phyloP scores from a whole-genome alignment of 2,888 invertebrate species.

The Drosophila fungiperda region DNA sequence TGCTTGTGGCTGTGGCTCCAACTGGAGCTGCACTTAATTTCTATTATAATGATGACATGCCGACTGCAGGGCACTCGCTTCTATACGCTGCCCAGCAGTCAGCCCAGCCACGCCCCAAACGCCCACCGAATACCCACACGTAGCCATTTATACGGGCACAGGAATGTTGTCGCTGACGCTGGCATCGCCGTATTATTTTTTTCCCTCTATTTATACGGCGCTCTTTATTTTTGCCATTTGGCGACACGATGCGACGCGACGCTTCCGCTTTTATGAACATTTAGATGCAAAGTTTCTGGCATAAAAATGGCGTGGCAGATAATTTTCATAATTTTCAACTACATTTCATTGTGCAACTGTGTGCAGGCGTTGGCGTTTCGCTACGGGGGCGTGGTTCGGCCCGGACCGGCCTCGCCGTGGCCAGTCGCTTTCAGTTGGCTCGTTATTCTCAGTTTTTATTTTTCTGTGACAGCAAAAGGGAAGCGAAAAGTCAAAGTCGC shows the following conservation, averaged over 20 bases:
- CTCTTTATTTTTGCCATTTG: constrained; percentile 56
- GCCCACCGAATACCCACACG: constrained; percentile 36
- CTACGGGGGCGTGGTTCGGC: constrained; percentile 51
- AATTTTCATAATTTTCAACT: constrained; percentile 81
- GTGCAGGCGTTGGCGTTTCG: constrained; percentile 60
- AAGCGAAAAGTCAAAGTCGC: constrained; percentile 68
- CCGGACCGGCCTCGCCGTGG: constrained; percentile 6
- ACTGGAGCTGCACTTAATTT: constrained; percentile 72
- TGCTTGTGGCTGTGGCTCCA: constrained; percentile 20
- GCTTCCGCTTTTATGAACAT: constrained; percentile 79
- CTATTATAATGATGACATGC: constrained; percentile 77
- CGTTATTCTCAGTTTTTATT: constrained; percentile 75
- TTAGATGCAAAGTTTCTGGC: constrained; percentile 81
- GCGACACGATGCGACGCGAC: constrained; percentile 65
- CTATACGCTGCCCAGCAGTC: constrained; percentile 26
- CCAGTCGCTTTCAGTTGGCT: constrained; percentile 55
- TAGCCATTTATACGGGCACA: constrained; percentile 22
- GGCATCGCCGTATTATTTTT: constrained; percentile 29
- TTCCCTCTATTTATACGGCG: constrained; percentile 10
- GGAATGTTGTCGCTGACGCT: constrained; percentile 21
- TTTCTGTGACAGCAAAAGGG: constrained; percentile 73
- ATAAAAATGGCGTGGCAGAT: constrained; percentile 80
- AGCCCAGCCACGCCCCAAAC: constrained; percentile 42
- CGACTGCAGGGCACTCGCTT: constrained; percentile 58
- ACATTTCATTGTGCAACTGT: constrained; percentile 77